Evolutionary conservation across 1,140 invertebrate species (phyloP).

Genomic region (Trichonephila inaurata): DNA sequence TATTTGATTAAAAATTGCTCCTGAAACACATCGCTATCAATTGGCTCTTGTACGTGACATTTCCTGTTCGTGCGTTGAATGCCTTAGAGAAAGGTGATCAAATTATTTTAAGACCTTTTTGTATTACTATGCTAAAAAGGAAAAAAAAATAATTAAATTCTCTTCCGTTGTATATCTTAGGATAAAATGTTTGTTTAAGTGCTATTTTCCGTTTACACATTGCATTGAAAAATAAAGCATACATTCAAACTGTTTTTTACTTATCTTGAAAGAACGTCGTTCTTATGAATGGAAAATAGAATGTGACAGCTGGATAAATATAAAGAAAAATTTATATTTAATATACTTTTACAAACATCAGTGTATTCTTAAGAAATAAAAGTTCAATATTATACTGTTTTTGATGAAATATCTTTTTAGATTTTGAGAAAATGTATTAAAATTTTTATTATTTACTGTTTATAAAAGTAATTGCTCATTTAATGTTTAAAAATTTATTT

Average conservation of each 20-base stretch:
- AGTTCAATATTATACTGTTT: too few species aligned
- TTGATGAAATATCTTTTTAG: too few species aligned
- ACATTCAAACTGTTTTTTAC: not conserved
- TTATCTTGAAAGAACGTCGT: not conserved
- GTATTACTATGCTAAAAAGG: not conserved
- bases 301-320: not conserved
- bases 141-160: slow-evolving; percentile 41
- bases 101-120: slow-evolving; percentile 18
- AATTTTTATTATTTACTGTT: too few species aligned
- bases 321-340: too few species aligned
- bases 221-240: not conserved
- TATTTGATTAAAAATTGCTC: slow-evolving; percentile 25
- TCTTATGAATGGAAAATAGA: not conserved
- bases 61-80: slow-evolving; percentile 1
- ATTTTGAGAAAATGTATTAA: too few species aligned
- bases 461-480: too few species aligned
- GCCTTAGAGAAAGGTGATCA: not conserved
- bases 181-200: not conserved
- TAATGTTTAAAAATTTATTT: too few species aligned
- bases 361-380: too few species aligned
- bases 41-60: slow-evolving; percentile 29
- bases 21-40: slow-evolving; percentile 42
- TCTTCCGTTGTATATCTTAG: not conserved
- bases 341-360: too few species aligned
- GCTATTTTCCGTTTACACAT: not conserved